Percentiles rank a stretch among this genome's conserved stretches.
phyloP scores from a whole-genome alignment of 2,888 invertebrate genomes.

The Campoletis raptor region DNA sequence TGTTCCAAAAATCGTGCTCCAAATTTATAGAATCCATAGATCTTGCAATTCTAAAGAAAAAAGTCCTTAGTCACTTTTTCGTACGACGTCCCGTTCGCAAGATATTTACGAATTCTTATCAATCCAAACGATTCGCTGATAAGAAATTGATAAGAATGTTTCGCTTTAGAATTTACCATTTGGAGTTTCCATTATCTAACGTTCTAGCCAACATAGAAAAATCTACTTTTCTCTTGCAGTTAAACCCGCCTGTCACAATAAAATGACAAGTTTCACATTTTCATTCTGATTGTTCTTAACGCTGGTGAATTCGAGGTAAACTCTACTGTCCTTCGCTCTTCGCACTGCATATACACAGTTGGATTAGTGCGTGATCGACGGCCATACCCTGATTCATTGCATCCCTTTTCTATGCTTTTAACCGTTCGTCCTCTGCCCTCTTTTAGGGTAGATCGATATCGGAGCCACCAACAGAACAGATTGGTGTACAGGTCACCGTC shows the following conservation, averaged over 20 bases:
- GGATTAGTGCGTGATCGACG: conserved; percentile 64
- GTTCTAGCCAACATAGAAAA: not conserved
- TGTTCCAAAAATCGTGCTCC: not conserved
- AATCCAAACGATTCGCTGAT: not conserved
- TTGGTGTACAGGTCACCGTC: conserved; percentile 25
- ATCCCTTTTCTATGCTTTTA: conserved; percentile 12
- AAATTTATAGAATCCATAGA: not conserved
- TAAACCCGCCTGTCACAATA: not conserved
- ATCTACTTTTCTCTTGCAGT: conserved; percentile 21
- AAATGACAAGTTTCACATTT: not conserved
- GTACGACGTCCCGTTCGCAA: not conserved
- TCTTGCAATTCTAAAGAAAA: not conserved
- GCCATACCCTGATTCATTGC: conserved; percentile 34
- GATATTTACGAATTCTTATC: not conserved
- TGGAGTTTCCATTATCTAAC: too few relatives aligned
- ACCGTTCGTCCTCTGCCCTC: not conserved
- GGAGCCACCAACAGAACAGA: conserved; percentile 32
- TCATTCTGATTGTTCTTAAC: conserved; percentile 16
- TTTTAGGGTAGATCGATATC: conserved; percentile 54
- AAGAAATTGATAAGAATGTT: not conserved
- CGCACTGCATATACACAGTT: conserved; percentile 23
- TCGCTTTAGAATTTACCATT: too few relatives aligned
- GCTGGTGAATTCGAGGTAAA: conserved; percentile 37
- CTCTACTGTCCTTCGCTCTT: conserved; percentile 33
- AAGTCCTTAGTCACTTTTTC: not conserved